These are phyloP conservation scores for Datnioides undecimradiatus DNA, from an alignment of 2,113 vertebrate genomes.

Conservation along the genomic window DNA sequence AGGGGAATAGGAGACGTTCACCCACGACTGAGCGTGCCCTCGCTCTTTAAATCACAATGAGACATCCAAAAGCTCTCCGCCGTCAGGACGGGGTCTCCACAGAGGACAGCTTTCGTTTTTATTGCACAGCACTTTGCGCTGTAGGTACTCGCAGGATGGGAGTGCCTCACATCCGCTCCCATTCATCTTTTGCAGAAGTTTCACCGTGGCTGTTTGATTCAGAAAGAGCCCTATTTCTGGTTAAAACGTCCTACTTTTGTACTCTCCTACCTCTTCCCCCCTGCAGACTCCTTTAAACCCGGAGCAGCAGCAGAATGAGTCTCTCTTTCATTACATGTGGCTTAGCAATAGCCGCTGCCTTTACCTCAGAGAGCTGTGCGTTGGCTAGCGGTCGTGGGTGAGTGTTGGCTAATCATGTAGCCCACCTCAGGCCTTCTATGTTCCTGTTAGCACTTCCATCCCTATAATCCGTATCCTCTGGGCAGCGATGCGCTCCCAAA, in stretches of 20 bases:
- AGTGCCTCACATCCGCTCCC: constrained; percentile 6
- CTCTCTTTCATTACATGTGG: constrained; percentile 20
- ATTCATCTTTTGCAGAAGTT: constrained; percentile 28
- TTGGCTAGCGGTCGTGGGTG: constrained; percentile 3
- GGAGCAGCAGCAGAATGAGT: not conserved
- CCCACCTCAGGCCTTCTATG: constrained; percentile 41
- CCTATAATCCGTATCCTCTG: constrained; percentile 66
- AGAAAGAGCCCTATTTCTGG: not conserved
- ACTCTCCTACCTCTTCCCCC: not conserved
- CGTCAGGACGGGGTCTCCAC: constrained; percentile 10
- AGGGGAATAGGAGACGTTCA: constrained; percentile 32
- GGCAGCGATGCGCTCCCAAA: constrained; percentile 61
- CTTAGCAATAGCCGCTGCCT: constrained; percentile 26
- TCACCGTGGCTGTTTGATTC: not conserved
- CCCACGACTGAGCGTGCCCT: constrained; percentile 38
- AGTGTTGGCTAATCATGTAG: constrained; percentile 28
- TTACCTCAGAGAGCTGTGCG: not conserved
- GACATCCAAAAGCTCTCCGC: constrained; percentile 57
- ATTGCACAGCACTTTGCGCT: not conserved
- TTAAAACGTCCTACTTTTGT: not conserved
- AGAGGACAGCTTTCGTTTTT: constrained; percentile 23
- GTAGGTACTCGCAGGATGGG: not conserved
- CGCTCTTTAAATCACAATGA: constrained; percentile 63
- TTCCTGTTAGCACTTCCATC: constrained; percentile 60
- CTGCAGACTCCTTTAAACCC: constrained; percentile 27